Conservation (phyloP, 1,140 invertebrate species). For the Lasioglossum albipes region DNA sequence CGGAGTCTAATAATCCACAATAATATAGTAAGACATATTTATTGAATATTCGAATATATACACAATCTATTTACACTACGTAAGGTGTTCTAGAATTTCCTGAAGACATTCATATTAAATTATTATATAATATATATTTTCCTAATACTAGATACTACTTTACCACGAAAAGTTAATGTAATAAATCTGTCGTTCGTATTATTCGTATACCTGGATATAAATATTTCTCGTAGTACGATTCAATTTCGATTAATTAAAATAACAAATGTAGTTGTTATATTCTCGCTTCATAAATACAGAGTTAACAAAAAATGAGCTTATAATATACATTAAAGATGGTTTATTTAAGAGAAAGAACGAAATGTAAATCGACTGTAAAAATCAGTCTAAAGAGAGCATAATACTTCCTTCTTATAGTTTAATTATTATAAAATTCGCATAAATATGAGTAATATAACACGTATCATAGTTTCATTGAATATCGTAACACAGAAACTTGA, state of each 20-base stretch:
- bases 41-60: slow-evolving; percentile 50
- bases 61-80: slow-evolving; percentile 51
- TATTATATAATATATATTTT: slow-evolving; percentile 10
- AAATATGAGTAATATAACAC: slow-evolving; percentile 32
- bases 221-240: slow-evolving; percentile 3
- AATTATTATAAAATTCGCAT: slow-evolving; percentile 26
- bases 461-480: slow-evolving; percentile 16
- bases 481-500: slow-evolving; percentile 23
- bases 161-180: slow-evolving; percentile 47
- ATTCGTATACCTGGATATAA: slow-evolving; percentile 32
- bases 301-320: slow-evolving; percentile 64
- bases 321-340: slow-evolving; percentile 50
- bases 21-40: slow-evolving; percentile 33
- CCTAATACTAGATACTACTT: slow-evolving; percentile 26
- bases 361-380: slow-evolving; percentile 57
- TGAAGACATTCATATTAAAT: slow-evolving; percentile 35
- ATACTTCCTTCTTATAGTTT: slow-evolving; percentile 35
- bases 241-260: slow-evolving; percentile 28
- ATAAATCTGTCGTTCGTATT: slow-evolving; percentile 31
- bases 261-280: slow-evolving; percentile 4
- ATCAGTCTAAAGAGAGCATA: slow-evolving; percentile 39
- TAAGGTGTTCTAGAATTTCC: slow-evolving; percentile 23
- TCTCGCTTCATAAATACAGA: slow-evolving; percentile 31
- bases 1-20: neutral
- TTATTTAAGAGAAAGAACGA: slow-evolving; percentile 53